Evolutionary conservation across 1,140 invertebrate genomes (phyloP).

Genomic region (Drosophila littoralis): DNA sequence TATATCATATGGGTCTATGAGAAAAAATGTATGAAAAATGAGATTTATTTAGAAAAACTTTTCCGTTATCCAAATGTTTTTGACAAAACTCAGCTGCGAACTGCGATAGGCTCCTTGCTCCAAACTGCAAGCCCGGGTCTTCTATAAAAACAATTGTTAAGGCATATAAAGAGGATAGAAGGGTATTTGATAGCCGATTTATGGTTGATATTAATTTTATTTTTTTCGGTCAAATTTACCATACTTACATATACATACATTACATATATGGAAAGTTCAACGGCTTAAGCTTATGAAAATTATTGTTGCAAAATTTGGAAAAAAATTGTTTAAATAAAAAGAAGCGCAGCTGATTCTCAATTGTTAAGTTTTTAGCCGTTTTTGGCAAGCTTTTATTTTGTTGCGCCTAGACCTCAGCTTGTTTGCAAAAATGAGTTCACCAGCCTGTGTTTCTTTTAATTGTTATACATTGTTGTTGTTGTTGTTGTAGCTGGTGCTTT

Average conservation of each 20-base stretch:
- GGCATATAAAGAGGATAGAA: too few relatives aligned
- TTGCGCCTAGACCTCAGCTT: slow-evolving; percentile 32
- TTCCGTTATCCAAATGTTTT: too few relatives aligned
- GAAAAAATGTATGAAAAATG: too few relatives aligned
- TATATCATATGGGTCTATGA: too few relatives aligned
- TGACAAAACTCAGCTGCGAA: too few relatives aligned
- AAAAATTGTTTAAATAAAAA: slow-evolving; percentile 56
- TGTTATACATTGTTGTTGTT: slow-evolving; percentile 58
- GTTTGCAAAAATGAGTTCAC: slow-evolving; percentile 73
- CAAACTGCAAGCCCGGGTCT: too few relatives aligned
- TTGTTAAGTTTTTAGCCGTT: slow-evolving; percentile 39
- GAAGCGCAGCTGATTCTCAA: slow-evolving; percentile 47
- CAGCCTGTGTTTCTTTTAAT: slow-evolving; percentile 71
- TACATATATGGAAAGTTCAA: slow-evolving; percentile 54
- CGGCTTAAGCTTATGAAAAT: slow-evolving; percentile 35
- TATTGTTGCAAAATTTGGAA: not conserved
- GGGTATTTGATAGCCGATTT: too few relatives aligned
- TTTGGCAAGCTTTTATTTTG: slow-evolving; percentile 36
- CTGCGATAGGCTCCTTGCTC: too few relatives aligned
- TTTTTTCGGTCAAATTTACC: not conserved
- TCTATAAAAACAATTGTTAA: too few relatives aligned
- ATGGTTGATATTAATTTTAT: too few relatives aligned
- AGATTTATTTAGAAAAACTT: too few relatives aligned
- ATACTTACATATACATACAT: too few relatives aligned
- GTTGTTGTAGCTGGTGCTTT: slow-evolving; percentile 19